phyloP scores from a whole-genome alignment of 2,888 invertebrate genomes.

The Pseudococcus jackbeardsleyi region DNA sequence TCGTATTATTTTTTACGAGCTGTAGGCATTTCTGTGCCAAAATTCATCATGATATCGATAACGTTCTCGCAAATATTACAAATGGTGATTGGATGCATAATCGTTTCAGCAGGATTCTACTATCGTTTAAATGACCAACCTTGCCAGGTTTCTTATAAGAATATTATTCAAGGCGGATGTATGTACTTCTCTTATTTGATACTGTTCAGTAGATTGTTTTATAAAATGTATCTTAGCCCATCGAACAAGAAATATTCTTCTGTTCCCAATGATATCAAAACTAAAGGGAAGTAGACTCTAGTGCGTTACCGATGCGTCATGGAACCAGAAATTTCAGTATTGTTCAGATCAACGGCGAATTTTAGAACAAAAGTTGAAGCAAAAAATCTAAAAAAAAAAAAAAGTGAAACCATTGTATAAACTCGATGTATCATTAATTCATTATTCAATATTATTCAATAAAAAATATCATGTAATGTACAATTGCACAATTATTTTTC shows the following conservation, averaged over 20 bases:
- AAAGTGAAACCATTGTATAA: no score
- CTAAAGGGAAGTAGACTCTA: neutral
- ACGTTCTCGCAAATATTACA: constrained; percentile 91
- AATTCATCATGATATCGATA: constrained; percentile 88
- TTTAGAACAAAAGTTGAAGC: no score
- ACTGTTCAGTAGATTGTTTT: constrained; percentile 93
- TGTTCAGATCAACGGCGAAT: no score
- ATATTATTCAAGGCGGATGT: constrained; percentile 88
- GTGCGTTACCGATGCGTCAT: no score
- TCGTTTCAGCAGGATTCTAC: constrained; percentile 85
- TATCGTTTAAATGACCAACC: constrained; percentile 77
- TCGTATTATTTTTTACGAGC: constrained; percentile 89
- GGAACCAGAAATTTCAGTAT: no score
- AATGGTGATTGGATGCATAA: constrained; percentile 94
- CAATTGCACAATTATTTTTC: no score
- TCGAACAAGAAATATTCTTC: neutral
- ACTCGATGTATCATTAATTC: no score
- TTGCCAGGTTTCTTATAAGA: constrained; percentile 87
- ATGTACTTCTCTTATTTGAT: constrained; percentile 97
- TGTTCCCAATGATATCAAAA: neutral
- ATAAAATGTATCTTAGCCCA: constrained; percentile 82
- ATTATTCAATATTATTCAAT: no score
- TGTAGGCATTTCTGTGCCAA: constrained; percentile 87
- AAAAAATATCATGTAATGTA: no score
- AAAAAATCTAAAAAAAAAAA: no score